Base-by-base conservation (phyloP, 2,797 vertebrate species). In the Manis crassicaudata region DNA sequence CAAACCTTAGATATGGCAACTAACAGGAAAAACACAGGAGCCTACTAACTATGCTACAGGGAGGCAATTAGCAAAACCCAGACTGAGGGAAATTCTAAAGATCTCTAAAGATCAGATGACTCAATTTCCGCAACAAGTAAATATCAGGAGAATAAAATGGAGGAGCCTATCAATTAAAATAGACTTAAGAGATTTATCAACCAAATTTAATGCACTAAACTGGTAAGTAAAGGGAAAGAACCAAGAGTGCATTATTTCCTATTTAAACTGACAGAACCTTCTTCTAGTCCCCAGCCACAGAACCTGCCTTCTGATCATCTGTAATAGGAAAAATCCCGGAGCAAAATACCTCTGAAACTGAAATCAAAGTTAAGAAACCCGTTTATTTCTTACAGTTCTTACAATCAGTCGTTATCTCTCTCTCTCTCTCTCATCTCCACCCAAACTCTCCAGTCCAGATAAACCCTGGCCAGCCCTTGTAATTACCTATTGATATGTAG, bases 31-130 rank as follows among this genome's bases (percentile, higher is more conserved):
- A 85, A 82, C 16, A 16, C 4, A 6, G 16, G 43, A 92, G 60
- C 8, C 32, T 97, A 65, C 46, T 77, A 79, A 72, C 17, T 77
- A 56, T 11, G 68, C 40, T 23, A 23, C 7, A 75, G 73, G 46
- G 62, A 73, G 70, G 2, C 62, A 76, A 70, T 92, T 95, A 94
- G 90, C 67, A 95, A 94, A 87, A 77, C 81, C 25, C 12, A 63
- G 46, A 88, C 13, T 29, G 46, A 92, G 80, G 68, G n/a, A 67
- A 92, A 75, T 11, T 52, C 67, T n/a, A 46, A 92, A 68, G 50
- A 20, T 82, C 18, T 77, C 54, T 54, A 54, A 93, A 94, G 92
- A 82, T 72, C 62, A 54, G 86, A 46, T 85, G n/a, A n/a, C 73
- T 93, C 65, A 40, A 9, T 88, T 58, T 88, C 91, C 68, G 52